Evolutionary conservation across 2,113 vertebrate genomes (phyloP), one percentile per base, ranked within the genome.

Genomic region (Chlorodrepanis virens): DNA sequence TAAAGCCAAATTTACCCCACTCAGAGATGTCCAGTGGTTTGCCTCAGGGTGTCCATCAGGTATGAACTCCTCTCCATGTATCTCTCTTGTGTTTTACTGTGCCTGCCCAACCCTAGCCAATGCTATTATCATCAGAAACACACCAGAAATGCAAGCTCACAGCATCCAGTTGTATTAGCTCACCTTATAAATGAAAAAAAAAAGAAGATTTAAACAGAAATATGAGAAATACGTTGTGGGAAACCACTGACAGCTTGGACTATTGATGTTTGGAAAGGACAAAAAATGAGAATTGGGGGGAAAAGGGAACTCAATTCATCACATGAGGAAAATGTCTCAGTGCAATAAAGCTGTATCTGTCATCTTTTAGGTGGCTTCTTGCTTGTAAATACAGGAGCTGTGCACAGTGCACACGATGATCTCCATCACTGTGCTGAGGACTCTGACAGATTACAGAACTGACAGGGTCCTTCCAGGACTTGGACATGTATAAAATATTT

Each of bases 391-490:
- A 35, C 1, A 56, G 42, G 63, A 77, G 12, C 7, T 9, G 5
- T 45, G 79, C 54, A 50, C 28, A n/a, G 5, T 45, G 79, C 54
- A 50, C 28, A n/a, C 28, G 53, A 80, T 85, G 44, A 59, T 90
- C 61, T 64, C 59, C 79, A 70, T 52, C 17, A 8, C 39, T 52
- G 20, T 23, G 27, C 39, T 57, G 79, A 57, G 59, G 72, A 79
- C 79, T 37, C 40, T 72, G 91, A 84, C 22, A 49, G 71, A 87
- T 70, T 68, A 57, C 39, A 83, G 52, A 60, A 18, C 17, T 16
- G 64, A 42, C 59, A 95, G 90, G 76, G 79, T 70, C 82, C 65
- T 91, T 74, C 87, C 68, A 81, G 44, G 44, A 37, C 69, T 91
- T 67, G 5, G 70, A 65, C n/a, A 49, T 25, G 8, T 68, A 93